phyloP scores from a whole-genome alignment of 2,797 vertebrate species.

The Sebastes flavidus region DNA sequence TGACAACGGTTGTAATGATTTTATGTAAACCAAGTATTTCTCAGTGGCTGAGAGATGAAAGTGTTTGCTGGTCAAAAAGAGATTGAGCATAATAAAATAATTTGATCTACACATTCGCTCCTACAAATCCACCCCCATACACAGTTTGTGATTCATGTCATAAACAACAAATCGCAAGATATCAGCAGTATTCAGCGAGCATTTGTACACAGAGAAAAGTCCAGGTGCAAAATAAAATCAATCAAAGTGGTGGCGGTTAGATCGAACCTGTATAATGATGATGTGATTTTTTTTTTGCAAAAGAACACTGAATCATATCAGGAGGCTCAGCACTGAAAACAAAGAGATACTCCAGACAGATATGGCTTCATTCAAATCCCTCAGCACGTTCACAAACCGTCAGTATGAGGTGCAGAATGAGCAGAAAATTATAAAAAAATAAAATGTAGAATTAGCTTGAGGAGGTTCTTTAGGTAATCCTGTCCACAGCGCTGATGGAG shows the following conservation, averaged over 20 bases:
- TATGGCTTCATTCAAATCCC: constrained; percentile 62
- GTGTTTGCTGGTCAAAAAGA: constrained; percentile 16
- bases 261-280: constrained; percentile 36
- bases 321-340: constrained; percentile 40
- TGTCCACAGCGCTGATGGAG: constrained; percentile 71
- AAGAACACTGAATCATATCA: constrained; percentile 26
- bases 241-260: constrained; percentile 28
- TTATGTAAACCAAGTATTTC: not conserved
- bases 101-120: constrained; percentile 1
- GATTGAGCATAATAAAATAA: not conserved
- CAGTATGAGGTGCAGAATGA: constrained; percentile 70
- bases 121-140: constrained; percentile 31
- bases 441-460: constrained; percentile 69
- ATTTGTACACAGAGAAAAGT: constrained; percentile 33
- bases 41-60: constrained; percentile 21
- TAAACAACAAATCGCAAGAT: constrained; percentile 12
- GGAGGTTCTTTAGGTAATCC: constrained; percentile 82
- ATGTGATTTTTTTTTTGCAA: constrained; percentile 18
- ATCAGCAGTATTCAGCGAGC: constrained; percentile 13
- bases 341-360: constrained; percentile 76
- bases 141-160: constrained; percentile 10
- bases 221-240: constrained; percentile 40
- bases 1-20: not conserved
- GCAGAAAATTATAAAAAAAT: constrained; percentile 56
- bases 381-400: constrained; percentile 43